Base-by-base conservation (phyloP, 2,797 vertebrate genomes). In the Coilia nasus region DNA sequence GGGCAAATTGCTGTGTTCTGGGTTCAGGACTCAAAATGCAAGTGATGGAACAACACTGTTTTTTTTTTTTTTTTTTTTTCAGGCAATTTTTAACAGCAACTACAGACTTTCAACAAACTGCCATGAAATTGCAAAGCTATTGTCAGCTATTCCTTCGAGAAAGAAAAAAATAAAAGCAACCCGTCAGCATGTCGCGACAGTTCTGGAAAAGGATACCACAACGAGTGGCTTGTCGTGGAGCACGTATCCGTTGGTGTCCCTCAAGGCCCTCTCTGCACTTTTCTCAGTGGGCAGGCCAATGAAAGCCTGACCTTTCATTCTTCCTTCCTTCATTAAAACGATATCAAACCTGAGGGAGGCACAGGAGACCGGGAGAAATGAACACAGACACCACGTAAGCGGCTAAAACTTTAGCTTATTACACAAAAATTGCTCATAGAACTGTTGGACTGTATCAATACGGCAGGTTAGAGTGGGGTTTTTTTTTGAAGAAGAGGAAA, bases 241-340 rank as follows among this genome's bases (percentile, higher is more conserved):
- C 71, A 97, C 92, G 64, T 97, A 99, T 91, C 98, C 98, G 75
- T 99, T 98, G 89, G 94, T 97, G 92, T 99, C 97, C 90, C 96
- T 97, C 85, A 99, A 95, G 62, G 98, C 98, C 92, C 97, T 98
- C 75, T 97, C 95, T 0, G 98, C 98, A 62, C 96, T 96, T 85
- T 93, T 95, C 94, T 99, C 98, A 84, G 94, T 97, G 83, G 98
- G 98, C 88, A 99, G 97, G 21, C 97, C 98, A n/a, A 99, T 86
- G 89, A 99, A 99, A 84, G 98, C 98, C 91, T 99, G 98, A 19
- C 98, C 98, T 94, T 99, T 99, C 98, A 99, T 99, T 59, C 98
- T 96, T 2, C 98, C 98, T 93, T 99, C 98, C 91, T 96, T 99
- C 98, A 99, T 99, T 92, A 99, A 90, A 87, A 99, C 96, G 71